Evolutionary conservation across 2,113 vertebrate genomes (phyloP).

Genomic region (Leucopternis melanops): DNA sequence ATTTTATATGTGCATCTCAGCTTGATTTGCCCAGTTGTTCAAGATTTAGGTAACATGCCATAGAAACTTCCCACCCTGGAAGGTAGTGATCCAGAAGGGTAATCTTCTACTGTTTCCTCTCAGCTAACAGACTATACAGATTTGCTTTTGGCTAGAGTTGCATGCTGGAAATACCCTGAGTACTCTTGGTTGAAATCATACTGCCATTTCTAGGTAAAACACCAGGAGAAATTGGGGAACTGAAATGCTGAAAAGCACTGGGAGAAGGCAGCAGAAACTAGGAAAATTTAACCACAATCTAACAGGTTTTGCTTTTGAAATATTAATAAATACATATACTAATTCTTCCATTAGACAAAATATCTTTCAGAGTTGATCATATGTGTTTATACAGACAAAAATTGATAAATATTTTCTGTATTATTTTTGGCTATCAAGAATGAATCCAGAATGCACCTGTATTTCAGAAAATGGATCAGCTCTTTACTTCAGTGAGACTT

Average conservation of each 20-base stretch:
- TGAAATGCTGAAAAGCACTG: neutral
- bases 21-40: neutral
- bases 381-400: neutral
- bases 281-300: neutral
- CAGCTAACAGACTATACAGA: neutral
- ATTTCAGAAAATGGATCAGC: neutral
- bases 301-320: neutral
- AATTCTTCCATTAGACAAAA: neutral
- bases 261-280: neutral
- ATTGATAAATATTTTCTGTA: neutral
- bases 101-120: neutral
- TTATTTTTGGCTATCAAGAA: neutral
- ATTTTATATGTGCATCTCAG: constrained; percentile 4
- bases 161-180: neutral
- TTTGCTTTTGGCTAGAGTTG: neutral
- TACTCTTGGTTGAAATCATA: neutral
- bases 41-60: neutral
- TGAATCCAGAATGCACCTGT: neutral
- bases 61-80: neutral
- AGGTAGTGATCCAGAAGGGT: constrained; percentile 20
- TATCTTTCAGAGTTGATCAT: neutral
- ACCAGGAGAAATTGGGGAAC: neutral
- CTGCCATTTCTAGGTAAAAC: neutral
- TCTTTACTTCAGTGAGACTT: neutral
- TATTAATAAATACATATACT: neutral